Conservation (phyloP, 2,113 vertebrate species). For the Riparia riparia region DNA sequence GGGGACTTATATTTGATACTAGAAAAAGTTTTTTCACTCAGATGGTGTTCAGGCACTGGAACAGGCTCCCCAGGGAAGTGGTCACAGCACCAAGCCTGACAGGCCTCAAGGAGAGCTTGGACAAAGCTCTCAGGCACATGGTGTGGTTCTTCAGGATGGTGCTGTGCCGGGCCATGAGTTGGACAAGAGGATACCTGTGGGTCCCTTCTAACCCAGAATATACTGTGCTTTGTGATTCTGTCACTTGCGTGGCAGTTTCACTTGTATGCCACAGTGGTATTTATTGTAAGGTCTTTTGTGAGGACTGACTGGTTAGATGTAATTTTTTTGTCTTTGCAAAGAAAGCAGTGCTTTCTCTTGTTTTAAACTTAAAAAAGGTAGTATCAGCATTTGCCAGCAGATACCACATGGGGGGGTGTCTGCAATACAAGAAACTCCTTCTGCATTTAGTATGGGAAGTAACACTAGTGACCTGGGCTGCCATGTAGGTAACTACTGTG, state of each 20-base stretch:
- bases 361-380: not conserved
- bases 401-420: slow-evolving; percentile 58
- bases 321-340: not conserved
- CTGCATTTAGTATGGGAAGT: not conserved
- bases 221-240: not conserved
- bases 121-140: not conserved
- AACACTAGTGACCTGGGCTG: not conserved
- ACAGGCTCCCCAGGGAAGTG: not conserved
- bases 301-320: not conserved
- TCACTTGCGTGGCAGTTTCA: not conserved
- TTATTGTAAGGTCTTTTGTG: not conserved
- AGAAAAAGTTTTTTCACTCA: not conserved
- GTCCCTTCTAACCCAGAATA: not conserved
- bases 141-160: not conserved
- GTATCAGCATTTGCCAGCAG: slow-evolving; percentile 50
- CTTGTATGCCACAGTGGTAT: not conserved
- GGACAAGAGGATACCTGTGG: not conserved
- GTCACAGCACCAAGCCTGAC: not conserved
- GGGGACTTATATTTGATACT: not conserved
- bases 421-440: slow-evolving; percentile 34
- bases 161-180: not conserved
- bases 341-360: not conserved
- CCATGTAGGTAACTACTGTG: not conserved
- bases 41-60: not conserved
- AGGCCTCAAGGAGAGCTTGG: not conserved